These are phyloP conservation scores for Cephus nigrinus DNA, from an alignment of 2,888 invertebrate species.

Conservation along the genomic window DNA sequence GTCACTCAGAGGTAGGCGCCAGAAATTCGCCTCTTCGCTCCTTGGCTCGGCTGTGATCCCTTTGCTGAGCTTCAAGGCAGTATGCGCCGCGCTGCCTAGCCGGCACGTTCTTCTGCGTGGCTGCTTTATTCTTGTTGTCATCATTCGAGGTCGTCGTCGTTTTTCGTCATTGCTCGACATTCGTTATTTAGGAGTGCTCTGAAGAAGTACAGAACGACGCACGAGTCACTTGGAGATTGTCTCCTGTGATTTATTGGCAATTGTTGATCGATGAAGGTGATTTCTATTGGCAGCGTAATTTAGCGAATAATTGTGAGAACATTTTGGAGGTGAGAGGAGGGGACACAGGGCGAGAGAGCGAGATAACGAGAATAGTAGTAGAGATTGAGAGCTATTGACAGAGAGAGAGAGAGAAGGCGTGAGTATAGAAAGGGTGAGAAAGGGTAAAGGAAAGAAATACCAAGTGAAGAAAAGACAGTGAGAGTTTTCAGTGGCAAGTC, in stretches of 20 bases:
- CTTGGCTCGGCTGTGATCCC: conserved; percentile 44
- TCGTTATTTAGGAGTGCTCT: conserved; percentile 1
- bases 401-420: conserved; percentile 8
- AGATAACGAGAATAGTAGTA: background rate
- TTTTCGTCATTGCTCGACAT: conserved; percentile 3
- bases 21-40: conserved; percentile 48
- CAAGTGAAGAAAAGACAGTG: conserved; percentile 5
- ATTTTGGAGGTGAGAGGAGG: background rate
- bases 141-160: background rate
- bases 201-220: background rate
- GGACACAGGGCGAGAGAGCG: background rate
- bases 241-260: background rate
- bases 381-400: background rate
- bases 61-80: conserved; percentile 45
- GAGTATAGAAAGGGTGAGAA: conserved; percentile 1
- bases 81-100: conserved; percentile 61
- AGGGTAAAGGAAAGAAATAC: background rate
- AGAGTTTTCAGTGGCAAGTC: background rate
- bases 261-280: background rate
- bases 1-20: conserved; percentile 45
- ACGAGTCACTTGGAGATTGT: background rate
- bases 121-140: conserved; percentile 3
- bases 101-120: conserved; percentile 42
- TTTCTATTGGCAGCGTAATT: background rate
- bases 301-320: background rate